Evolutionary conservation across 2,888 invertebrate species (phyloP).

Genomic region (Tuberolachnus salignus): DNA sequence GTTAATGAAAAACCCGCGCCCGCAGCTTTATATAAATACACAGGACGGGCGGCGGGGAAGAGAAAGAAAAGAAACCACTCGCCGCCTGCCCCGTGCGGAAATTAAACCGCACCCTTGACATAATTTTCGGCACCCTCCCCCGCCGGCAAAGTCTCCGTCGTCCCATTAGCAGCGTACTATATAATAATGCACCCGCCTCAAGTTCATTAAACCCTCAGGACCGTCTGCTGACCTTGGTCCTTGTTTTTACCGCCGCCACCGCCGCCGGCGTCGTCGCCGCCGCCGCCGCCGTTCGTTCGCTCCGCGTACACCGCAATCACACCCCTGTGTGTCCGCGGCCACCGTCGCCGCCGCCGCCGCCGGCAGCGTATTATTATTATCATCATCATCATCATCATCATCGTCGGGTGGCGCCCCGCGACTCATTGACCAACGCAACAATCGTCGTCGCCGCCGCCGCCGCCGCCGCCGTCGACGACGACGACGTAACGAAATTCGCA

Average conservation of each 20-base stretch:
- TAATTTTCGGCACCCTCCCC: constrained; percentile 49
- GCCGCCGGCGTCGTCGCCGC: not conserved
- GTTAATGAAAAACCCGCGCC: not conserved
- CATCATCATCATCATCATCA: not conserved
- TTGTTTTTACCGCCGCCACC: constrained; percentile 47
- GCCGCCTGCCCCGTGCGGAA: constrained; percentile 20
- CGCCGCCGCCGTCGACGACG: not conserved
- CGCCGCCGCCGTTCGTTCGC: not conserved
- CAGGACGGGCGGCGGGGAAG: not conserved
- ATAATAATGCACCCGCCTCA: not conserved
- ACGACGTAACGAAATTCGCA: not conserved
- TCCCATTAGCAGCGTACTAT: constrained; percentile 5
- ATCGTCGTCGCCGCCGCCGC: not conserved
- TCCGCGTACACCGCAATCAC: constrained; percentile 5
- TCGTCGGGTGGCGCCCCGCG: not conserved
- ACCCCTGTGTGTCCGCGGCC: too few relatives aligned
- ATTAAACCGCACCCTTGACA: constrained; percentile 57
- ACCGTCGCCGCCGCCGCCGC: not conserved
- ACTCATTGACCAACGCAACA: constrained; percentile 19
- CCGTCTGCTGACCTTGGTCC: constrained; percentile 56
- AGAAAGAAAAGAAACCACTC: constrained; percentile 19
- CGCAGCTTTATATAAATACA: not conserved
- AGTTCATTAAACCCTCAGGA: constrained; percentile 55
- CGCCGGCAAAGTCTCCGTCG: constrained; percentile 6
- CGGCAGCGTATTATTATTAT: not conserved